These are phyloP conservation scores for Orgyia antiqua DNA, from an alignment of 2,888 invertebrate genomes.

Conservation along the genomic window DNA sequence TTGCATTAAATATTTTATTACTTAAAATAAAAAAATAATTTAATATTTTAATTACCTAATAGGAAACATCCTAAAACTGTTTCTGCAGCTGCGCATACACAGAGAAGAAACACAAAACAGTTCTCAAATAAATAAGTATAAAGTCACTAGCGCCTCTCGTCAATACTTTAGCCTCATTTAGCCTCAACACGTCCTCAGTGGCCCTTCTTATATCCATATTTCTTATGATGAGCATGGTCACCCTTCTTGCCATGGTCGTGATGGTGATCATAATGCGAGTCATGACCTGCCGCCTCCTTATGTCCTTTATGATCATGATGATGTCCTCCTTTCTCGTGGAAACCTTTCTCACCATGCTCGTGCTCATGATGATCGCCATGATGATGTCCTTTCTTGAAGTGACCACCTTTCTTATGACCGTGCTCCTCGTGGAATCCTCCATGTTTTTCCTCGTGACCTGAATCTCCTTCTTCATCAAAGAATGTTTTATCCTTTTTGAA, in stretches of 20 bases:
- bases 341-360: slow-evolving; percentile 88
- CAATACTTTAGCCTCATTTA: slow-evolving; percentile 7
- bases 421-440: slow-evolving; percentile 89
- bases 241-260: slow-evolving; percentile 88
- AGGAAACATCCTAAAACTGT: slow-evolving; percentile 11
- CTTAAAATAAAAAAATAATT: slow-evolving; percentile 32
- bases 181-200: slow-evolving; percentile 36
- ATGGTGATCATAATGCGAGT: slow-evolving; percentile 86
- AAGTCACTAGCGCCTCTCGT: slow-evolving; percentile 20
- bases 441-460: slow-evolving; percentile 89
- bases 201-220: slow-evolving; percentile 83
- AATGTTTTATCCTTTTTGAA: slow-evolving; percentile 92
- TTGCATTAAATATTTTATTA: slow-evolving; percentile 15
- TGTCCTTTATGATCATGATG: slow-evolving; percentile 89
- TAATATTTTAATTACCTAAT: slow-evolving; percentile 30
- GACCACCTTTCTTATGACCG: slow-evolving; percentile 89
- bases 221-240: slow-evolving; percentile 87
- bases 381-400: slow-evolving; percentile 89
- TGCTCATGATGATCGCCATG: slow-evolving; percentile 86
- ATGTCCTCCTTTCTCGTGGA: slow-evolving; percentile 88
- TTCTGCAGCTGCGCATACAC: slow-evolving; percentile 8
- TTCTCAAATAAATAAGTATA: slow-evolving; percentile 29
- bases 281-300: slow-evolving; percentile 86
- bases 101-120: slow-evolving; percentile 16
- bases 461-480: slow-evolving; percentile 91